Evolutionary conservation across 2,888 invertebrate species (phyloP).

Genomic region (Plutella xylostella): DNA sequence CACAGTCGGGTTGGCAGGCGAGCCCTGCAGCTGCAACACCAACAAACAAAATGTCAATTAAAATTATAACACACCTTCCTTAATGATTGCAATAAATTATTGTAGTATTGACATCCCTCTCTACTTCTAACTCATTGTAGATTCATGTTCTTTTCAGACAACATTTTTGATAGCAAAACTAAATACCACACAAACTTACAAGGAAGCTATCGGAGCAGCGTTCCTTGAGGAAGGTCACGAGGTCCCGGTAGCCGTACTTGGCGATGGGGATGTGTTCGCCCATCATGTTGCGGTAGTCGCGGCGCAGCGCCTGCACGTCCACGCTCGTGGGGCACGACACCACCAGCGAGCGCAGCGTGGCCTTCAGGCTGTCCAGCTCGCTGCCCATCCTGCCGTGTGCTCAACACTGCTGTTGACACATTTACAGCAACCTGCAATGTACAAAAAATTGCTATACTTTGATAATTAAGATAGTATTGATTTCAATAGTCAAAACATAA

Average conservation of each 20-base stretch:
- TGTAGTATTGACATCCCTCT: too few relatives aligned
- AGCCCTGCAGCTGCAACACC: slow-evolving; percentile 36
- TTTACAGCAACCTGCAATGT: too few relatives aligned
- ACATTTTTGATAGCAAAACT: too few relatives aligned
- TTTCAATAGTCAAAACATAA: too few relatives aligned
- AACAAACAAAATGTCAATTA: not conserved
- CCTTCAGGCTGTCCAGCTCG: slow-evolving; percentile 39
- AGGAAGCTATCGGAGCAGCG: slow-evolving; percentile 44
- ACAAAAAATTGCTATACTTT: too few relatives aligned
- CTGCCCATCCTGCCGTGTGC: slow-evolving; percentile 37
- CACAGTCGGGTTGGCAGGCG: slow-evolving; percentile 34
- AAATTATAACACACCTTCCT: too few relatives aligned
- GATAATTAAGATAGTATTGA: too few relatives aligned
- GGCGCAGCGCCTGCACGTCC: slow-evolving; percentile 35
- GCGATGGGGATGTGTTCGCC: slow-evolving; percentile 34
- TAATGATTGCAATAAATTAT: too few relatives aligned
- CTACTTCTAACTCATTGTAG: too few relatives aligned
- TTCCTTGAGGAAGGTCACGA: slow-evolving; percentile 39
- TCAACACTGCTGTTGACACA: too few relatives aligned
- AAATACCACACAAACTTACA: too few relatives aligned
- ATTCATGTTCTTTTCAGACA: too few relatives aligned
- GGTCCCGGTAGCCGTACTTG: slow-evolving; percentile 40
- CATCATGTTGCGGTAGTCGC: slow-evolving; percentile 46
- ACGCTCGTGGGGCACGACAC: slow-evolving; percentile 49
- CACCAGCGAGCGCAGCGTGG: slow-evolving; percentile 43